Conservation (phyloP, 2,797 vertebrate genomes). For the Delichon dasypus region DNA sequence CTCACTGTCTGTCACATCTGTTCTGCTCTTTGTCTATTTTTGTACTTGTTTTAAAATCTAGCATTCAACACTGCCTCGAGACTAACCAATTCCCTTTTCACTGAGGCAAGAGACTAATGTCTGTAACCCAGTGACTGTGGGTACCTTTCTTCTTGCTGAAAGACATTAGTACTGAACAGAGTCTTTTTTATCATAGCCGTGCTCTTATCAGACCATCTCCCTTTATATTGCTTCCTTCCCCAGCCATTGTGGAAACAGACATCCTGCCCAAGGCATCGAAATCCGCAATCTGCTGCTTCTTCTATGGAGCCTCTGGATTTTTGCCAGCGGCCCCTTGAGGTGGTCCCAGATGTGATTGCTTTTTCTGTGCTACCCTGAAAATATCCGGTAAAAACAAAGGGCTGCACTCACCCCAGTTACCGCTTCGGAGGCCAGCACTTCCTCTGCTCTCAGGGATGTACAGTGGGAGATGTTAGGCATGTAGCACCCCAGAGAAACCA, state of each 20-base stretch:
- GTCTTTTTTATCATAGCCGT: not conserved
- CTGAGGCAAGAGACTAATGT: not conserved
- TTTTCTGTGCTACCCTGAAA: conserved; percentile 41
- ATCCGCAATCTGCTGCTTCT: conserved; percentile 50
- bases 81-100: not conserved
- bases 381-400: conserved; percentile 46
- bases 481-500: conserved; percentile 46
- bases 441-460: conserved; percentile 58
- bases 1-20: not conserved
- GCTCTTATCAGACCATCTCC: conserved; percentile 45
- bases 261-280: conserved; percentile 48
- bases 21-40: not conserved
- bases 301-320: conserved; percentile 4
- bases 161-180: conserved; percentile 4
- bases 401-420: conserved; percentile 48
- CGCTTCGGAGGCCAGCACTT: conserved; percentile 56
- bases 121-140: not conserved
- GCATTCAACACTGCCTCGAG: not conserved
- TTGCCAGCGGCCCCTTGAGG: conserved; percentile 29
- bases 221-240: conserved; percentile 59
- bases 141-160: conserved; percentile 35
- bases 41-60: not conserved
- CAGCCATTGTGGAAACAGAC: conserved; percentile 45
- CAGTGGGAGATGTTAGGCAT: conserved; percentile 53
- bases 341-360: conserved; percentile 57